A percentile compares a stretch with the other conserved stretches of the same genome.
These are phyloP conservation scores for Phyllostomus hastatus DNA, from an alignment of 2,113 vertebrate species.

Conservation along the genomic window DNA sequence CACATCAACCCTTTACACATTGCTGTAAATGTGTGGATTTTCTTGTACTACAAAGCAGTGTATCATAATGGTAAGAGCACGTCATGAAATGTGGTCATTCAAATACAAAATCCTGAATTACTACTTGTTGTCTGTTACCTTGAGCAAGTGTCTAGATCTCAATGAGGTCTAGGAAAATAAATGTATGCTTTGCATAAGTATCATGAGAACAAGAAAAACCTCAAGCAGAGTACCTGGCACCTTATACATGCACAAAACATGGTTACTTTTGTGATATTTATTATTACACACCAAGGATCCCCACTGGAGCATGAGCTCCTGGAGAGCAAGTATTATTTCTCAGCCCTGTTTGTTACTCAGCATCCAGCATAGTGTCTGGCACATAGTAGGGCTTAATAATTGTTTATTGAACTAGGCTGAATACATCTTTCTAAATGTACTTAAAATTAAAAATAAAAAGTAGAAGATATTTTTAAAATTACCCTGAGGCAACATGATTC, in stretches of 20 bases:
- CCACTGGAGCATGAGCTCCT: background rate
- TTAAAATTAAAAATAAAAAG: slow-evolving; percentile 8
- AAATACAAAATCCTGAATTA: background rate
- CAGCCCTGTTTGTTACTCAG: background rate
- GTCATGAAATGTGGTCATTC: background rate
- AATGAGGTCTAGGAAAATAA: background rate
- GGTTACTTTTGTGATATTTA: background rate
- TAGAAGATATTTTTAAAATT: background rate
- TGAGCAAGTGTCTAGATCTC: background rate
- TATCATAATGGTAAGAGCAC: background rate
- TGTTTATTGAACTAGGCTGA: background rate
- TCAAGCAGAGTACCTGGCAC: background rate
- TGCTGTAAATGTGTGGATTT: background rate
- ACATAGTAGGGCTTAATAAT: background rate
- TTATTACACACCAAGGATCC: background rate
- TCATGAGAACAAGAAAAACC: background rate
- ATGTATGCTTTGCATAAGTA: background rate
- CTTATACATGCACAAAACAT: background rate
- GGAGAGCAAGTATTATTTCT: background rate
- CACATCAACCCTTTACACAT: background rate
- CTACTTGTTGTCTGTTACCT: background rate
- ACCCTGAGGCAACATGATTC: background rate
- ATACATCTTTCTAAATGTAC: background rate
- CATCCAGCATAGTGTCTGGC: background rate
- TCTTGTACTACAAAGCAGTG: background rate